Evolutionary conservation across 2,888 invertebrate genomes (phyloP).

Genomic region (Dichetophora obliterata): DNA sequence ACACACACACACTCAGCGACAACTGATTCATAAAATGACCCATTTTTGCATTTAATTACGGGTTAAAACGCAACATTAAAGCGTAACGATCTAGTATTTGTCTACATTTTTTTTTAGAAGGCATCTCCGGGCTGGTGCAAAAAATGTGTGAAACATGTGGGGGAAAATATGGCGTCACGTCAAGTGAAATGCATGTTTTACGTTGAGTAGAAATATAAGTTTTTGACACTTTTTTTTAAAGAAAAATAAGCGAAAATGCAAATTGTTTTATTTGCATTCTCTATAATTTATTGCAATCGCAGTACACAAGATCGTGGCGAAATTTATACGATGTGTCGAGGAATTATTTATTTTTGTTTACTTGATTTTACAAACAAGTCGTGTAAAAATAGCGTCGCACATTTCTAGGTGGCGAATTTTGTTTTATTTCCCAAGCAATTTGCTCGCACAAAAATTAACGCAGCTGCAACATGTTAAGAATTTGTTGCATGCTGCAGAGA

Average conservation of each 20-base stretch:
- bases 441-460: background rate
- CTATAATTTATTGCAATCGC: too few species aligned
- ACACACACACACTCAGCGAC: background rate
- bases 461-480: conserved; percentile 35
- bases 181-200: too few species aligned
- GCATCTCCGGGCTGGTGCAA: background rate
- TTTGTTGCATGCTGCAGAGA: conserved; percentile 17
- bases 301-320: too few species aligned
- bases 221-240: too few species aligned
- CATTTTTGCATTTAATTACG: background rate
- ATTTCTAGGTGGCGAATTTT: background rate
- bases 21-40: background rate
- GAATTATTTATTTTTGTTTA: too few species aligned
- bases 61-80: background rate
- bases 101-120: background rate
- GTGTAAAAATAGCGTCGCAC: background rate
- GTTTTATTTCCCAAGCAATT: background rate
- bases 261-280: too few species aligned
- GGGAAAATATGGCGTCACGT: too few species aligned
- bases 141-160: too few species aligned
- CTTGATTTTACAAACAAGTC: background rate
- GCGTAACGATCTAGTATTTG: too few species aligned
- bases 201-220: too few species aligned
- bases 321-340: too few species aligned
- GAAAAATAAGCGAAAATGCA: too few species aligned